phyloP scores from a whole-genome alignment of 2,888 invertebrate genomes.

The Polyploca ridens region DNA sequence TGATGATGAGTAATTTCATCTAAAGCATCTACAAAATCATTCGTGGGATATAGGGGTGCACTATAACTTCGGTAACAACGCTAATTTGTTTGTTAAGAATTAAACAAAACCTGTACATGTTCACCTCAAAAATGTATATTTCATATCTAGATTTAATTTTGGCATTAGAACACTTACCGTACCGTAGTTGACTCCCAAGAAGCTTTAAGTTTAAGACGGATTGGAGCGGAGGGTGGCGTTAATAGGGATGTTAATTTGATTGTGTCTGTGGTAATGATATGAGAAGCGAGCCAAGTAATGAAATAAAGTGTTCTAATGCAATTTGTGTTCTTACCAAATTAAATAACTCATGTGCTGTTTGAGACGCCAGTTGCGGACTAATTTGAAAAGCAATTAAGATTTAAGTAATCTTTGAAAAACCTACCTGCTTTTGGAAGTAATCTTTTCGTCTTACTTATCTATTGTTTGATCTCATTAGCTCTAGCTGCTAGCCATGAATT shows the following conservation, averaged over 20 bases:
- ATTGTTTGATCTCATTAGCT: too few species aligned
- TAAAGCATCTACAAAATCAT: too few species aligned
- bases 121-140: neutral
- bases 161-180: neutral
- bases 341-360: neutral
- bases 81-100: too few species aligned
- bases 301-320: constrained; percentile 35
- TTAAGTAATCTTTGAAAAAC: neutral
- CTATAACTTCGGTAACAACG: too few species aligned
- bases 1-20: too few species aligned
- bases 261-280: constrained; percentile 36
- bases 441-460: too few species aligned
- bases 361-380: neutral
- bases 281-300: constrained; percentile 28
- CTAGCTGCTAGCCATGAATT: too few species aligned
- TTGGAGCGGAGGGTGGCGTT: constrained; percentile 28
- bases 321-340: constrained; percentile 18
- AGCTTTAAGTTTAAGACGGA: constrained; percentile 20
- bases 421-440: too few species aligned
- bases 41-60: too few species aligned
- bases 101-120: too few species aligned
- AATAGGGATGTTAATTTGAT: constrained; percentile 40
- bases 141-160: neutral
- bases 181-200: neutral
- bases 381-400: too few species aligned